Evolutionary conservation across 1,140 invertebrate species (phyloP), one percentile per base, ranked within the genome.

Genomic region (Drosophila nannoptera): DNA sequence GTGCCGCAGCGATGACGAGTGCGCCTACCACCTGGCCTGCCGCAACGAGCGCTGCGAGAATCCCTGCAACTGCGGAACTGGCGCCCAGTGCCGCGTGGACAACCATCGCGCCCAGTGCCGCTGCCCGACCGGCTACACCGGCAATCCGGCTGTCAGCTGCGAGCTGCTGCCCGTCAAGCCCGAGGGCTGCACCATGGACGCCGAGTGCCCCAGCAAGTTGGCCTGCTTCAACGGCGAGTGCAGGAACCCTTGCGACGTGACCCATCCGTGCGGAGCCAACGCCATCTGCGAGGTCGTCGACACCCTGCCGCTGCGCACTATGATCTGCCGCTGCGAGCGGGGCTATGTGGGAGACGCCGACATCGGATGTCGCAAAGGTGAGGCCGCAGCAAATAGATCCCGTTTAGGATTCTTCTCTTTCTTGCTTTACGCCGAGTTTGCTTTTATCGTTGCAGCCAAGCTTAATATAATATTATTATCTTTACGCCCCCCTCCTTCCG

Each of bases 261-360:
- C 93, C 0, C 93, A 94, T 74, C 96, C 96, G 0, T 98, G 97
- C 87, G 95, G 95, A 9, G 82, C 89, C 8, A 93, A 96, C 76
- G 95, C 96, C 1, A 92, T 93, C 73, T 97, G 96, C 87, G 92
- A 92, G 2, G 95, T 97, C 0, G 93, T 96, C 6, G 94, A 97
- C 78, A 96, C 95, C 2, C 88, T 97, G 60, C 96, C 96, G 4
- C 92, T 96, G 89, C 92, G 96, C 72, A 96, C 96, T 12, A 96
- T 97, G 93, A 93, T 95, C 45, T 97, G 96, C 87, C 92, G 95
- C 81, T 97, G 96, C 88, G 91, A 94, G 50, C 93, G 92, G 54
- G 95, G 95, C 55, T 96, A 93, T 88, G 92, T 94, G 69, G 96
- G 96, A 66, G 95, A 97, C 88, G 95, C 96, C 7, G 95, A 96